Evolutionary conservation across 2,888 invertebrate species (phyloP), one percentile per base, ranked within the genome.

Genomic region (Elegia similella): DNA sequence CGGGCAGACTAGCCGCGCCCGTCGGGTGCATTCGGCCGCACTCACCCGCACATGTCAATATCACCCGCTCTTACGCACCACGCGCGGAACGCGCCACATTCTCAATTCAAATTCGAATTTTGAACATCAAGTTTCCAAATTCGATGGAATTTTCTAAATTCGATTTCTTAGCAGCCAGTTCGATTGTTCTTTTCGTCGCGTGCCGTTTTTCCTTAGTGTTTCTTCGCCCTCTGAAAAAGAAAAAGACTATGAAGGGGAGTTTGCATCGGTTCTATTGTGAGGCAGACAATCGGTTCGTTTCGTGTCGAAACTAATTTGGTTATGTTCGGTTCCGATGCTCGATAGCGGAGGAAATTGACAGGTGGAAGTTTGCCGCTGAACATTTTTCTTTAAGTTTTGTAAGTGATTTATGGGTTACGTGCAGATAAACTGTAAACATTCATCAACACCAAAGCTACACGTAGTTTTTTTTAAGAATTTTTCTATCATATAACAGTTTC

Each of bases 11-110:
- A 88, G 94, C 92, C 83, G 94, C 93, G 86, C 91, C 93, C 92
- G 95, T 94, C 84, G 95, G 95, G 95, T 95, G 95, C 95, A 95
- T 95, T 93, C 94, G 95, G 88, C 75, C 78, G 72, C 82, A 76
- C 77, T 64, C 70, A 85, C 73, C 74, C 80, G 76, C 82, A 80
- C 87, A 84, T 84, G 80, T 79, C 76, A 73, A 58, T 57, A 67
- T 75, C 74, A 76, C 70, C 72, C 59, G 56, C 66, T 64, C 58
- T 38, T 65, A 62, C 65, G 58, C 58, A 56, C 52, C 59, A 56
- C 63, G 66, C 64, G 50, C 60, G 57, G 64, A 62, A 56, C 61
- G 55, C 60, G 55, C 62, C 61, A 63, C 72, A 69, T 72, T 77
- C 72, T 47, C 57, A 52, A 63, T 56, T 58, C 60, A 38, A 64